Percentiles rank a stretch among this genome's conserved stretches.
These are phyloP conservation scores for Listronotus bonariensis DNA, from an alignment of 1,140 invertebrate species.

Conservation along the genomic window DNA sequence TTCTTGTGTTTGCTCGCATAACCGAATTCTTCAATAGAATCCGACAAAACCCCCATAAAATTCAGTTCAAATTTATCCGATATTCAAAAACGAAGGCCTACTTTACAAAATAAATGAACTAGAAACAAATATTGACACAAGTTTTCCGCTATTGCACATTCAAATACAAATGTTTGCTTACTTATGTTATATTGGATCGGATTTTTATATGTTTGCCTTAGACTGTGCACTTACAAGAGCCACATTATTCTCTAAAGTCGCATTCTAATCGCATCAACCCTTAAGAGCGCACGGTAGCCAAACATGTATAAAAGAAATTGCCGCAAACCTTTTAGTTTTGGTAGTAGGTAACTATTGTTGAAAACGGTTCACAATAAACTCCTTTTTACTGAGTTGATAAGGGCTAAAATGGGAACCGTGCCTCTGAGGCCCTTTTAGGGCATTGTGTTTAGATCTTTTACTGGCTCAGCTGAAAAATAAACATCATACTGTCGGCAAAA, in stretches of 20 bases:
- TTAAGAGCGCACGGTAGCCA: slow-evolving; percentile 37
- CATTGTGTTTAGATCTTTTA: slow-evolving; percentile 24
- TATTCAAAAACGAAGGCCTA: slow-evolving; percentile 30
- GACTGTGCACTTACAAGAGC: slow-evolving; percentile 12
- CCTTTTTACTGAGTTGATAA: slow-evolving; percentile 11
- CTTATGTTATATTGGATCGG: slow-evolving; percentile 47
- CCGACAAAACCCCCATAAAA: slow-evolving; percentile 16
- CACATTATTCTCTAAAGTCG: slow-evolving; percentile 6
- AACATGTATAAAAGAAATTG: slow-evolving; percentile 41
- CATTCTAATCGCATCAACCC: slow-evolving; percentile 8
- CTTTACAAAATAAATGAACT: slow-evolving; percentile 41
- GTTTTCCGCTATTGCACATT: slow-evolving; percentile 46
- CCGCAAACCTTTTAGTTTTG: slow-evolving; percentile 49
- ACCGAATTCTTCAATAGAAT: slow-evolving; percentile 13
- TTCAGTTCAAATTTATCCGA: slow-evolving; percentile 30
- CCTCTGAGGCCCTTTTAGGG: slow-evolving; percentile 9
- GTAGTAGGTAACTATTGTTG: slow-evolving; percentile 44
- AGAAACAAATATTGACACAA: slow-evolving; percentile 47
- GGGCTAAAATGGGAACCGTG: slow-evolving; percentile 14
- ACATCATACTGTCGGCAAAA: slow-evolving; percentile 1
- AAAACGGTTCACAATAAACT: not conserved
- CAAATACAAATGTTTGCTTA: slow-evolving; percentile 49
- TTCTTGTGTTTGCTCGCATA: slow-evolving; percentile 19
- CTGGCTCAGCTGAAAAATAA: slow-evolving; percentile 13
- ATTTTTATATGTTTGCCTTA: slow-evolving; percentile 43